Evolutionary conservation across 2,113 vertebrate species (phyloP).

Genomic region (Tursiops truncatus): DNA sequence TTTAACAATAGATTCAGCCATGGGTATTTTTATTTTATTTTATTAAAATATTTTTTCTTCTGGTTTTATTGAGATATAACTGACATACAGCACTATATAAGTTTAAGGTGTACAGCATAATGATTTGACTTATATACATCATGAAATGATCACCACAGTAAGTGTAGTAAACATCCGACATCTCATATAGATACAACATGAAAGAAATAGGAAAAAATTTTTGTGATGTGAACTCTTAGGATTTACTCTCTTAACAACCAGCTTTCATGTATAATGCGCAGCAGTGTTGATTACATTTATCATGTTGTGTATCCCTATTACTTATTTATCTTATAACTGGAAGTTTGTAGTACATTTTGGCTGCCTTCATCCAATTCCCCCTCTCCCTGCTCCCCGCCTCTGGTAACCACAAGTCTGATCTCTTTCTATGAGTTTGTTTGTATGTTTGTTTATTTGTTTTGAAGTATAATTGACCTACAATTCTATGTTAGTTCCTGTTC

Average conservation of each 20-base stretch:
- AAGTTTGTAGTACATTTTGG: neutral
- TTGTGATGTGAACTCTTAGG: neutral
- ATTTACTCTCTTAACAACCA: neutral
- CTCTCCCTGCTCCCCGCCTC: neutral
- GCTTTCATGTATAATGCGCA: neutral
- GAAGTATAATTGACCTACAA: neutral
- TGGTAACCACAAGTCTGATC: neutral
- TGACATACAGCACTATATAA: neutral
- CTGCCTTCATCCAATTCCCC: neutral
- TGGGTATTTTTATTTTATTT: neutral
- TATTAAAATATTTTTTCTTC: neutral
- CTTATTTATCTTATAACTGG: neutral
- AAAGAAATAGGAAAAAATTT: neutral
- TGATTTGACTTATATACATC: neutral
- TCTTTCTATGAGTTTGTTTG: neutral
- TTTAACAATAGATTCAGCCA: neutral
- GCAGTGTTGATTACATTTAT: neutral
- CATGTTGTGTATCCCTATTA: neutral
- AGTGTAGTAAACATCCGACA: neutral
- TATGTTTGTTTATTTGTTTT: neutral
- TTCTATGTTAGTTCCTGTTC: neutral
- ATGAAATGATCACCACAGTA: neutral
- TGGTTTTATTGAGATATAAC: neutral
- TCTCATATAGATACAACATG: neutral
- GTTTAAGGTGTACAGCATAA: neutral